Evolutionary conservation across 2,113 vertebrate species (phyloP), one percentile per base, ranked within the genome.

Genomic region (Alouatta palliata): DNA sequence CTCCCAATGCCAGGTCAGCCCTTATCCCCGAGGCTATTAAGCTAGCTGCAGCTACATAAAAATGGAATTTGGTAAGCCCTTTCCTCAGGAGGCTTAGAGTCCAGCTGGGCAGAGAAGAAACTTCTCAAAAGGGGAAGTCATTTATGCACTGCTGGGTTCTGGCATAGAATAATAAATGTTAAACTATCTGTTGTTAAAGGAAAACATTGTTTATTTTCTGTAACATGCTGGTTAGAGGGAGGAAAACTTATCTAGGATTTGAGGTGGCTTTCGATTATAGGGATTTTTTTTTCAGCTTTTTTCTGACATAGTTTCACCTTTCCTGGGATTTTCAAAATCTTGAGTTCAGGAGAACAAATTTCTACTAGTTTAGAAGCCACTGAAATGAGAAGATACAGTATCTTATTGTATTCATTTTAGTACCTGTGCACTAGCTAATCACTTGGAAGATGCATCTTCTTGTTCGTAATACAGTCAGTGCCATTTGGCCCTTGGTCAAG

Each of bases 121-220:
- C 40, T 91, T 87, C 30, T 35, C 43, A 79, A 64, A 64, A 81
- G 80, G 70, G 49, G 68, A 95, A 82, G 43, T 16, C 83, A 43
- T 80, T 85, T 56, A 43, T 90, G 52, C 17, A 70, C 23, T 71
- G 37, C 73, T 82, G 82, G 76, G 83, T 54, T 83, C 77, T 96
- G 93, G 47, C 79, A 37, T 47, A 76, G 90, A 85, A 71, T 81
- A 80, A 30, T 49, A n/a, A 52, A 61, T 76, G 64, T 70, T n/a
- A 70, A 96, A 75, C 94, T 52, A 61, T 93, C 43, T 95, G 64
- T 88, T 86, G 43, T 93, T 96, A 95, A 93, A 75, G 76, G 64
- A 93, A 96, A 91, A 80, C 81, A 91, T 76, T 84, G 13, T 87
- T 97, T 93, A 88, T 96, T 88, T 97, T 83, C 84, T 91, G 64